phyloP scores from a whole-genome alignment of 2,888 invertebrate species.

The Chrysina gloriosa region DNA sequence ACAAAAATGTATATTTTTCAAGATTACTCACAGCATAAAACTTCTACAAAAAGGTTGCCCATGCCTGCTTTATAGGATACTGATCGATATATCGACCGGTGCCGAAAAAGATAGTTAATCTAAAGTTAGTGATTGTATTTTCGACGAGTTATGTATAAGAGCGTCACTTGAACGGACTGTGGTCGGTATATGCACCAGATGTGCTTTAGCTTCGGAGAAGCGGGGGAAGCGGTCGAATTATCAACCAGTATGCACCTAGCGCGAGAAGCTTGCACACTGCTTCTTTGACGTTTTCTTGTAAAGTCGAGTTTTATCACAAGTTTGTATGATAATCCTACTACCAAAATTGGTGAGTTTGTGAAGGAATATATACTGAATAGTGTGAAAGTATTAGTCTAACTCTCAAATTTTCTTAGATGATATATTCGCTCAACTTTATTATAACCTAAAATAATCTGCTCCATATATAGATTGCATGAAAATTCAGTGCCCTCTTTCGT shows the following conservation, averaged over 20 bases:
- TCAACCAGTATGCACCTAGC: no score
- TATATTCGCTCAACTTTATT: slow-evolving; percentile 32
- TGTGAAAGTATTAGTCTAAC: slow-evolving; percentile 27
- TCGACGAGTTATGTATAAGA: slow-evolving; percentile 7
- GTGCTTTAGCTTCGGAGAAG: no score
- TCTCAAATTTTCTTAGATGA: slow-evolving; percentile 32
- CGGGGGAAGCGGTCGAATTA: no score
- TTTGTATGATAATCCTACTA: slow-evolving; percentile 27
- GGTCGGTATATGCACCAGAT: not conserved
- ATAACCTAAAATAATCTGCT: slow-evolving; percentile 40
- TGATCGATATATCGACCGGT: slow-evolving; percentile 8
- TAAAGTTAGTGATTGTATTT: not conserved
- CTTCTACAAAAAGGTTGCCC: no score
- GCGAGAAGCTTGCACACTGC: no score
- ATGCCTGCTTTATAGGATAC: not conserved
- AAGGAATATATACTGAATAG: slow-evolving; percentile 30
- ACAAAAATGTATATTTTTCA: no score
- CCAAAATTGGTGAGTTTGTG: slow-evolving; percentile 35
- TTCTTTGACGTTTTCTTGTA: slow-evolving; percentile 25
- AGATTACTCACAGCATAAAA: no score
- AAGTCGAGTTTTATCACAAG: slow-evolving; percentile 35
- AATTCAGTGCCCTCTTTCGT: slow-evolving; percentile 7
- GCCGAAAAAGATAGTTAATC: not conserved
- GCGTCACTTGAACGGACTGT: slow-evolving; percentile 5
- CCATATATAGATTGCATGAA: slow-evolving; percentile 20